Evolutionary conservation across 2,113 vertebrate genomes (phyloP).

Genomic region (Podilymbus podiceps): DNA sequence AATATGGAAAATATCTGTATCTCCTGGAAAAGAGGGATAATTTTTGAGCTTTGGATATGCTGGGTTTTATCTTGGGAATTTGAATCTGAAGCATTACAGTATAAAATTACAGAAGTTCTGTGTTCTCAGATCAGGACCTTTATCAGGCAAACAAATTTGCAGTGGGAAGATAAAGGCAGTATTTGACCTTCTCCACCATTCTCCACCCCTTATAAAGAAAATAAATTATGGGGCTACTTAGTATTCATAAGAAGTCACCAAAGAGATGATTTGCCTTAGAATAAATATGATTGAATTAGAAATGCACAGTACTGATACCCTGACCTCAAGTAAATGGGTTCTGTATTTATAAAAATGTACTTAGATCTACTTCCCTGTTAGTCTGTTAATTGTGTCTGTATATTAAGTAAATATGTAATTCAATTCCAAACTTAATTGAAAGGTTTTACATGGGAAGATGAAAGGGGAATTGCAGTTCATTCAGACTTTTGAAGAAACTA

Average conservation of each 20-base stretch:
- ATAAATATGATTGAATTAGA: conserved; percentile 67
- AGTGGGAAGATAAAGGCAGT: background rate
- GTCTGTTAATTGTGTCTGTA: background rate
- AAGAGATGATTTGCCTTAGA: conserved; percentile 50
- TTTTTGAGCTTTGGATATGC: background rate
- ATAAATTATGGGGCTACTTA: conserved; percentile 24
- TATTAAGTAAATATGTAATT: conserved; percentile 27
- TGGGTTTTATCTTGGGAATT: background rate
- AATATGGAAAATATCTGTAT: background rate
- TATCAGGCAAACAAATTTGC: background rate
- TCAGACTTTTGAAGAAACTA: background rate
- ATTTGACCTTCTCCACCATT: conserved; percentile 19
- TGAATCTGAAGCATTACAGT: background rate
- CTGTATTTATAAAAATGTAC: conserved; percentile 25
- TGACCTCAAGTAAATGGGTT: conserved; percentile 56
- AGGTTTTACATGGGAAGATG: background rate
- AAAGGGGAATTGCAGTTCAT: background rate
- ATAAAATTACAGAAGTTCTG: background rate
- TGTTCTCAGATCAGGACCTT: conserved; percentile 11
- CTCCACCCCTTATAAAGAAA: background rate
- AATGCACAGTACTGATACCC: conserved; percentile 53
- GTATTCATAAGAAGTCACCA: conserved; percentile 30
- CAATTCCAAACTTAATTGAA: conserved; percentile 32
- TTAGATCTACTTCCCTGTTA: background rate
- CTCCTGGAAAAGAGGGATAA: background rate